A percentile compares a stretch with the other conserved stretches of the same genome.
Evolutionary conservation across 2,888 invertebrate genomes (phyloP).

Genomic region (Dolichopus griseipennis): DNA sequence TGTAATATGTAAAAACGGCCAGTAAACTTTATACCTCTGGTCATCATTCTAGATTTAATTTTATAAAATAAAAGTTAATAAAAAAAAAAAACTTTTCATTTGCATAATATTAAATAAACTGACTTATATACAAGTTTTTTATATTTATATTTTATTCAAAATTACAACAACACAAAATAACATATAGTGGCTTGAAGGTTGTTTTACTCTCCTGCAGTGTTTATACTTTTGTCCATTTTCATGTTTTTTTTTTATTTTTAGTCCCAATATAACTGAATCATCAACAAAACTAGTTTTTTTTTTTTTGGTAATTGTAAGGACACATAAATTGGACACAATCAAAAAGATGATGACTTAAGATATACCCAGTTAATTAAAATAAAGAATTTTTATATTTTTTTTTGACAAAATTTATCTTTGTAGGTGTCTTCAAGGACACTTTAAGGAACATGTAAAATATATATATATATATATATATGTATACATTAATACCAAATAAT

Average conservation of each 20-base stretch:
- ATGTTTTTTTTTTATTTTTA: too few relatives aligned
- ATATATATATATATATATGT: not conserved
- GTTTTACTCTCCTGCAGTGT: not conserved
- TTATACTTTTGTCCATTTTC: not conserved
- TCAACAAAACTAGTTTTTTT: not conserved
- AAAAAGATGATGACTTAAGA: not conserved
- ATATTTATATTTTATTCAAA: not conserved
- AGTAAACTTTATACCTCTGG: not conserved
- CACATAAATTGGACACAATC: not conserved
- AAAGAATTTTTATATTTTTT: not conserved
- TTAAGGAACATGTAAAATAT: not conserved
- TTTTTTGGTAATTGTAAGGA: not conserved
- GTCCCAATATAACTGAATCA: not conserved
- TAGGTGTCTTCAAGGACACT: slow-evolving; percentile 1
- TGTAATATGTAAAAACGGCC: not conserved
- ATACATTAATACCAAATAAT: not conserved
- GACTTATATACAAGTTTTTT: not conserved
- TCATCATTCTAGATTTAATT: not conserved
- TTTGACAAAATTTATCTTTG: not conserved
- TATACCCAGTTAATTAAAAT: not conserved
- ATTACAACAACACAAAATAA: not conserved
- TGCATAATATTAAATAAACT: not conserved
- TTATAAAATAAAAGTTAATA: not conserved
- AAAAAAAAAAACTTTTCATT: not conserved
- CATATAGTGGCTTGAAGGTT: slow-evolving; percentile 2